Base-by-base conservation (phyloP, 2,113 vertebrate genomes). In the Shinisaurus crocodilurus region DNA sequence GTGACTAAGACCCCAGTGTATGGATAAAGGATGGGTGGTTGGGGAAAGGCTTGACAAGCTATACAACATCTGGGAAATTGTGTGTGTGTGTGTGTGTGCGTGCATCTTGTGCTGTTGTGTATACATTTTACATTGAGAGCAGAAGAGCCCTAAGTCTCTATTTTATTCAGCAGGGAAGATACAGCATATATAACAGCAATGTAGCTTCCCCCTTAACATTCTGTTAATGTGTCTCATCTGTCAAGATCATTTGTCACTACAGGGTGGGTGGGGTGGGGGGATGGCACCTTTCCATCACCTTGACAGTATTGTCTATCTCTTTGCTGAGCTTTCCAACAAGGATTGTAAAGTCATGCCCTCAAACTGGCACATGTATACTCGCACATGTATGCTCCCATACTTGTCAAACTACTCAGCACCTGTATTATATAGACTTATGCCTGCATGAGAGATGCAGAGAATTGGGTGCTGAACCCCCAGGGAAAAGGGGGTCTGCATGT, bases 1-100 rank as follows among this genome's bases (percentile, higher is more conserved):
- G 77, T 87, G 81, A 75, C 69, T 91, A 74, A 81, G 88, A 50
- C 69, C 76, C 40, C 77, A 91, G 45, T 81, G 89, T 82, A 94
- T 93, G 87, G 89, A 93, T 94, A 93, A 93, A 88, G 89, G n/a
- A n/a, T n/a, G n/a, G n/a, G n/a, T n/a, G n/a, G n/a, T n/a, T n/a
- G n/a, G n/a, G n/a, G n/a, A n/a, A n/a, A n/a, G n/a, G n/a, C n/a
- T n/a, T 86, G 82, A 54, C 80, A 57, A 43, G 54, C 76, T 86
- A 77, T 67, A 88, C 90, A 37, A 83, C 85, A 91, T 25, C 72
- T 91, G 91, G 82, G 87, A 90, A 91, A 72, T 57, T 25, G 10
- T 79, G 45, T 74, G 70, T 85, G 27, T 48, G 20, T 63, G 16
- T 23, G n/a, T n/a, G n/a, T n/a, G n/a, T n/a, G n/a, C n/a, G 18